phyloP scores from a whole-genome alignment of 2,888 invertebrate genomes.

The Troides helena region DNA sequence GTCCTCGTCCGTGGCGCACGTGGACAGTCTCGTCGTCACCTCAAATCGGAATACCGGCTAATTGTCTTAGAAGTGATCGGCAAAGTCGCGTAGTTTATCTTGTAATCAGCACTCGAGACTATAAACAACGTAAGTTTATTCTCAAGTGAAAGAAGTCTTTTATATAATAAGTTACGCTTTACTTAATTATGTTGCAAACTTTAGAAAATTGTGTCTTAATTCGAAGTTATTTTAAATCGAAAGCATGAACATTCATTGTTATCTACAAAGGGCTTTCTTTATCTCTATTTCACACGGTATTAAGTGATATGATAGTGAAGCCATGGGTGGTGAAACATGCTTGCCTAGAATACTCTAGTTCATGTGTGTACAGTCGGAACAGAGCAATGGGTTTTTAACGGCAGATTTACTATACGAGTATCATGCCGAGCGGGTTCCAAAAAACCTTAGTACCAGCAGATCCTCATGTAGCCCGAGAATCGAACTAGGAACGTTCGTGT shows the following conservation, averaged over 20 bases:
- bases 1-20: slow-evolving; percentile 63
- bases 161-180: not conserved
- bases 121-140: slow-evolving; percentile 19
- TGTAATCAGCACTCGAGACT: slow-evolving; percentile 40
- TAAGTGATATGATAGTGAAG: too few species aligned
- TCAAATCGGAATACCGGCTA: slow-evolving; percentile 46
- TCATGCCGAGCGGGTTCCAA: too few species aligned
- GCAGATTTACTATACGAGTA: too few species aligned
- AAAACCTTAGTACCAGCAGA: too few species aligned
- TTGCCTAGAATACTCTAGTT: too few species aligned
- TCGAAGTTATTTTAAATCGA: not conserved
- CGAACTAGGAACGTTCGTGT: too few species aligned
- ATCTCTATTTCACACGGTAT: too few species aligned
- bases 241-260: not conserved
- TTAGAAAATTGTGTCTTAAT: not conserved
- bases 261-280: too few species aligned
- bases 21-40: slow-evolving; percentile 51
- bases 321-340: too few species aligned
- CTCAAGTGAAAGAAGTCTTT: not conserved
- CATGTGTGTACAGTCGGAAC: too few species aligned
- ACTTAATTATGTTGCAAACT: not conserved
- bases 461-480: too few species aligned
- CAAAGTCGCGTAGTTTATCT: slow-evolving; percentile 45
- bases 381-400: too few species aligned
- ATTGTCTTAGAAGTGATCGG: slow-evolving; percentile 62